Evolutionary conservation across 1,140 invertebrate species (phyloP), one percentile per base, ranked within the genome.

Genomic region (Schmidtea mediterranea): DNA sequence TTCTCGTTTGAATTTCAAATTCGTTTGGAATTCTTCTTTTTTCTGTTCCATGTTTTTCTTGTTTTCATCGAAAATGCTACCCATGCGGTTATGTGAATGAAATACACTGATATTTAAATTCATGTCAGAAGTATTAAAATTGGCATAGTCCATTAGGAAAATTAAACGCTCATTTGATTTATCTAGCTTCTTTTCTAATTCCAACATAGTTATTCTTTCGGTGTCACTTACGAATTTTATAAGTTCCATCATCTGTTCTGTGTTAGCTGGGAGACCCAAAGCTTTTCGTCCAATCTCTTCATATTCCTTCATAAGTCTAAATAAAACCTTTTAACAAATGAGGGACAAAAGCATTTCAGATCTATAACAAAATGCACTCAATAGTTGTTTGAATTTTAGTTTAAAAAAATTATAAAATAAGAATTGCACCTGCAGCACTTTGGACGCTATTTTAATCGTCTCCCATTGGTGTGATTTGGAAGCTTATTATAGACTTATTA

Each of bases 281-380:
- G 80, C 74, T 53, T 75, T 76, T 53, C 78, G 75, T 1, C 78
- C 71, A 54, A 89, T 84, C 21, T 65, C 59, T 56, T 81, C 74
- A 67, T 86, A 89, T 55, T 83, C 79, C 49, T 80, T 77, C 49
- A 75, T 77, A 43, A 86, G 71, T 38, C 81, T 84, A 50, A 48
- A 36, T 23, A 19, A 12, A 41, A 15, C 9, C 9, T 8, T 8
- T 41, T 15, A 8, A 10, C 36, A 37, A 10, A 37, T 10, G 15
- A 15, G 8, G 8, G 8, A 9, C n/a, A 8, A 36, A 36, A 9
- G 8, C 8, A 8, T 36, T 36, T 9, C 8, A 36, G 8, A 9
- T 36, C 36, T 36, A 36, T 36, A 9, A n/a, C 8, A 36, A 36
- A 9, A 36, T 9, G 8, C 36, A 8, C n/a, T 36, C 36, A 9